Evolutionary conservation across 2,797 vertebrate genomes (phyloP).

Genomic region (Syngnathus acus): DNA sequence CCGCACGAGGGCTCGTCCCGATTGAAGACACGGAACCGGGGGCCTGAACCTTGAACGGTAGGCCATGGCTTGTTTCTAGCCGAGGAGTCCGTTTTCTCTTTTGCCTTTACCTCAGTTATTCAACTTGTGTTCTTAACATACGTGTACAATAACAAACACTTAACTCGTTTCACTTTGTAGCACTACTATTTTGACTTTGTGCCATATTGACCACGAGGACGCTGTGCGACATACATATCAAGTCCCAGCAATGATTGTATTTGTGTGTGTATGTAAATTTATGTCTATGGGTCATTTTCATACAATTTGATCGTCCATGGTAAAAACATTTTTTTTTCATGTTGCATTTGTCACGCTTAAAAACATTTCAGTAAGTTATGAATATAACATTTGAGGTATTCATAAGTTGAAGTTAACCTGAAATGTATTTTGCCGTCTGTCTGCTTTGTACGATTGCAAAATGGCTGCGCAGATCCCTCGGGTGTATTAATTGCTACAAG

Average conservation of each 20-base stretch:
- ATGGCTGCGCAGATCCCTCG: too few relatives aligned
- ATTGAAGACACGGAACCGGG: conserved; percentile 28
- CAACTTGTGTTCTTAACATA: conserved; percentile 36
- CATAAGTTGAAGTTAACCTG: too few relatives aligned
- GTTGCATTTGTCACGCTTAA: too few relatives aligned
- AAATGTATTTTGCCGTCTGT: too few relatives aligned
- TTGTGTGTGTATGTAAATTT: conserved; percentile 24
- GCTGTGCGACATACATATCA: conserved; percentile 27
- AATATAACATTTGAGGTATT: too few relatives aligned
- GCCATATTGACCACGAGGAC: conserved; percentile 32
- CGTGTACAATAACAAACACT: conserved; percentile 3
- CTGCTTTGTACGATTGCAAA: too few relatives aligned
- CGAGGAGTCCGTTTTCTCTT: conserved; percentile 17
- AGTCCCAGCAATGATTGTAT: conserved; percentile 43
- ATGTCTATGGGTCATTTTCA: conserved; percentile 32
- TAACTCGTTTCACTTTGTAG: conserved; percentile 39
- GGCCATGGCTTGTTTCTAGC: background rate
- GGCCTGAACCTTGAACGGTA: conserved; percentile 20
- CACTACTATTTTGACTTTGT: conserved; percentile 40
- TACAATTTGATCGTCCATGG: conserved; percentile 1
- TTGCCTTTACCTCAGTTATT: conserved; percentile 29
- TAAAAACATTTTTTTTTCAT: too few relatives aligned
- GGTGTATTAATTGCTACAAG: too few relatives aligned
- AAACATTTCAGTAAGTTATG: too few relatives aligned
- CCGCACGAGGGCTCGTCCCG: conserved; percentile 16